Base-by-base conservation (phyloP, 2,888 invertebrate species). In the Acanthacorydalis orientalis region DNA sequence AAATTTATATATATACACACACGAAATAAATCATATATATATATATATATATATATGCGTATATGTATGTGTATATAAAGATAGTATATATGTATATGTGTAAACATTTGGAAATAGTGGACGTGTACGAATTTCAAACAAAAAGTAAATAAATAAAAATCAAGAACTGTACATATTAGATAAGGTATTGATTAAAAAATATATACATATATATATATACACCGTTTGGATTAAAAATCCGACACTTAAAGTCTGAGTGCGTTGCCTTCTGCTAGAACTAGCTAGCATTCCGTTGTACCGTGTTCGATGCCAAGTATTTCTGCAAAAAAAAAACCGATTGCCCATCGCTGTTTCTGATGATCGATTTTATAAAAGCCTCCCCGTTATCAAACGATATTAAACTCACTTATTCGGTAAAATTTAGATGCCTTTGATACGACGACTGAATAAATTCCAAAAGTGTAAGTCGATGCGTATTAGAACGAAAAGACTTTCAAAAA, bases 221-320 rank as follows among this genome's bases (percentile, higher is more conserved):
- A 55, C 49, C 50, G 49, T 52, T 52, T 47, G 50, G 60, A 59
- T 51, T 51, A 53, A 34, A 34, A 54, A 55, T 57, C 64, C 65
- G 65, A 63, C 63, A 64, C 64, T 23, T 61, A 63, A 67, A 67
- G 67, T 67, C 67, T 67, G 67, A 67, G 61, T 64, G 64, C 61
- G 67, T 66, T 67, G 67, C 67, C 67, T 67, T 67, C 59, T 60
- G 23, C 23, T 23, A 23, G 23, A 23, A 23, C 57, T 9, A 38
- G 9, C 15, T 38, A 9, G 12, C 15, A 38, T 15, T n/a, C 7
- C 15, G 12, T 38, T 11, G 8, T 10, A 38, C 15, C 11, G 7
- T 38, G 39, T 38, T 8, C 39, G 11, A 12, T 38, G 39, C 9
- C 12, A 8, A 15, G 11, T 38, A 12, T 38, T 15, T 11, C 11